Base-by-base conservation (phyloP, 1,140 invertebrate genomes). In the Drosophila parabipectinata region DNA sequence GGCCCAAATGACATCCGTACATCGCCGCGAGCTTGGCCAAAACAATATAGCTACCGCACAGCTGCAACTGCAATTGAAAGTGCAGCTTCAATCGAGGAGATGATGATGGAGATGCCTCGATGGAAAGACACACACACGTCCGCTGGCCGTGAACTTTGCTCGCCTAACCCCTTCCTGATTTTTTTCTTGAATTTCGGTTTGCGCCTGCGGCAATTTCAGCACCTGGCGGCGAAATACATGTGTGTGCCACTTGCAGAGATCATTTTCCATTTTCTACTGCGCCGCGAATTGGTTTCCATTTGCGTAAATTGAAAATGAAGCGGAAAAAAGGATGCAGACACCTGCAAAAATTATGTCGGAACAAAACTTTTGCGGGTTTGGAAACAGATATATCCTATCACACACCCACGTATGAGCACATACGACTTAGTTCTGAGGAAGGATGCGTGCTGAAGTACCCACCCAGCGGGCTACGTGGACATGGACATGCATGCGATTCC, bases 221-320 rank as follows among this genome's bases (percentile, higher is more conserved):
- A 82, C 72, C 82, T 84, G 82, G 68, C 44, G 30, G 60, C 57
- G 45, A 47, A 21, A 18, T 53, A 52, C 61, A 59, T 44, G 57
- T 71, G 75, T 67, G 64, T 30, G 26, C 8, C 53, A 18, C 57
- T 52, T 14, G 45, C 21, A 50, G 12, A 62, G 44, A 48, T 68
- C 55, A 76, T 82, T 82, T 82, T 77, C 79, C 69, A 44, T 73
- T 81, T 79, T 61, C 50, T 64, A n/a, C 39, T 63, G 39, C 63
- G 64, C 61, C 53, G 37, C 56, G 56, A 84, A 85, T 85, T 67
- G 51, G 28, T 37, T 72, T 66, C 41, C 55, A 71, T 84, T 72
- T 72, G 74, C 75, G 64, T 72, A 78, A 88, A 82, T 87, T 83
- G 83, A 72, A 88, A 88, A 88, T 83, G 61, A 77, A 68, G 72